phyloP scores from a whole-genome alignment of 2,797 vertebrate genomes.

The Gouania willdenowi region DNA sequence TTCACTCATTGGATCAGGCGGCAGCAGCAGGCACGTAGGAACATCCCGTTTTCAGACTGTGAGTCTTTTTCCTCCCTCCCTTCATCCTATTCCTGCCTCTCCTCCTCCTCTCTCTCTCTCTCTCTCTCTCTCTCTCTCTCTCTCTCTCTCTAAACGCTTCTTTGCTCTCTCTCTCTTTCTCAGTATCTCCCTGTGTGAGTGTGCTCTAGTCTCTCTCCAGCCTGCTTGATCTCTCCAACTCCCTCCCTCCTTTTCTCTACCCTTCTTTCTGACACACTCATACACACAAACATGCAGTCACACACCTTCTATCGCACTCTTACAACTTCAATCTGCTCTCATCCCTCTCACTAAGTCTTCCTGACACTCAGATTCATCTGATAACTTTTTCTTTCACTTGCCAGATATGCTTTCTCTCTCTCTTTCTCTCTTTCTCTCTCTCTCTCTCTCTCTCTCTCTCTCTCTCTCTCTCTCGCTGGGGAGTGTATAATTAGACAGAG shows the following conservation, averaged over 20 bases:
- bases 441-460: conserved; percentile 9
- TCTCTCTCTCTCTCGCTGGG: conserved; percentile 36
- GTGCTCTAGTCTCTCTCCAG: conserved; percentile 52
- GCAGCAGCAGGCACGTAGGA: conserved; percentile 59
- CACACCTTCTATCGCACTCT: conserved; percentile 59
- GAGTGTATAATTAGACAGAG: conserved; percentile 81
- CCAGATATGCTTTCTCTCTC: conserved; percentile 42
- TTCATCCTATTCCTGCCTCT: conserved; percentile 67
- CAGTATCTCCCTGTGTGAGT: conserved; percentile 31
- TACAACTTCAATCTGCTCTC: conserved; percentile 58
- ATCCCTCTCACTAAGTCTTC: conserved; percentile 47
- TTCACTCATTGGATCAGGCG: conserved; percentile 72
- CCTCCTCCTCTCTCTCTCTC: conserved; percentile 71
- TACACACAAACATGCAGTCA: no score
- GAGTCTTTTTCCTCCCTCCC: conserved; percentile 61
- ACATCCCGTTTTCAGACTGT: conserved; percentile 75
- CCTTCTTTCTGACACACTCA: no score
- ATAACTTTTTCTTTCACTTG: conserved; percentile 53
- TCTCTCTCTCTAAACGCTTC: conserved; percentile 70
- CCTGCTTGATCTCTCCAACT: conserved; percentile 61
- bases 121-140: conserved; percentile 58
- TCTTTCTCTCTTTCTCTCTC: conserved; percentile 38
- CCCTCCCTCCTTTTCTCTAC: conserved; percentile 35
- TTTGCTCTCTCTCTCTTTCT: conserved; percentile 56
- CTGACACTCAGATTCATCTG: conserved; percentile 51